Percentiles rank a stretch among this genome's conserved stretches.
These are phyloP conservation scores for Passer montanus DNA, from an alignment of 2,113 vertebrate species.

Conservation along the genomic window DNA sequence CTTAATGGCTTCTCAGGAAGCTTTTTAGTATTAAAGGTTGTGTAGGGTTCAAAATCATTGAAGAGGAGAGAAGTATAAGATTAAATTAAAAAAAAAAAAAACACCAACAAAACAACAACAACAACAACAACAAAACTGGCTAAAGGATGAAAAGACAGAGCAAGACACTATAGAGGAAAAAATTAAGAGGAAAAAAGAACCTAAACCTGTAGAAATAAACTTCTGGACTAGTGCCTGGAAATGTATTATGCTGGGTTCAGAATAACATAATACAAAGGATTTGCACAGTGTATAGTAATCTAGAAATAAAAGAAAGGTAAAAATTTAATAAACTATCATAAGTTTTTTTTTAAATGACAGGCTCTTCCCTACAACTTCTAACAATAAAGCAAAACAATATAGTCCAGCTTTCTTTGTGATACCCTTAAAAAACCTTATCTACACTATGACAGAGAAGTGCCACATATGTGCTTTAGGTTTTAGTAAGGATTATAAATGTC, in stretches of 20 bases:
- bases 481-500: slow-evolving; percentile 14
- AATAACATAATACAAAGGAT: background rate
- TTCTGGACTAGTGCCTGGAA: background rate
- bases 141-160: slow-evolving; percentile 42
- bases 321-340: background rate
- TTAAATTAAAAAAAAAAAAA: background rate
- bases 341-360: background rate
- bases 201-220: background rate
- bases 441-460: background rate
- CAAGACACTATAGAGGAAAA: background rate
- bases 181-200: background rate
- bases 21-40: slow-evolving; percentile 20
- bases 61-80: slow-evolving; percentile 16
- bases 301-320: background rate
- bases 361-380: background rate
- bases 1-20: slow-evolving; percentile 10
- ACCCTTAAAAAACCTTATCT: background rate
- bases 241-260: background rate
- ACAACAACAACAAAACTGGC: background rate
- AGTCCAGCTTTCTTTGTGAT: background rate
- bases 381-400: background rate
- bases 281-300: background rate
- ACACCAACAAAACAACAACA: background rate
- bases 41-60: slow-evolving; percentile 31
- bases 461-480: background rate